These are phyloP conservation scores for Pseudococcus viburni DNA, from an alignment of 2,888 invertebrate species.

Conservation along the genomic window DNA sequence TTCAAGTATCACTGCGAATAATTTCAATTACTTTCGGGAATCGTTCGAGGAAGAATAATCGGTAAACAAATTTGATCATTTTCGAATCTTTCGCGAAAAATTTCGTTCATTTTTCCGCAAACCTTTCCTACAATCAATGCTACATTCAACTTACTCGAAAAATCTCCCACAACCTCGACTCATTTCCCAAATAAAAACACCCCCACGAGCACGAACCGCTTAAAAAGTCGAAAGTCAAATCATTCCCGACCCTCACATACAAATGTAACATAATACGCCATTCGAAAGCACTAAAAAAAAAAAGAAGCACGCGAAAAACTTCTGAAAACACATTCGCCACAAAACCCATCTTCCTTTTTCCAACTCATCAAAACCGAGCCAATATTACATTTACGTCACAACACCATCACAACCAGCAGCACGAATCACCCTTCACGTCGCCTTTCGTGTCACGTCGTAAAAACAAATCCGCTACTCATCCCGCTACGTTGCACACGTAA, in stretches of 20 bases:
- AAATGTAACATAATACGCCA: neutral
- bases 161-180: neutral
- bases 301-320: neutral
- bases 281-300: neutral
- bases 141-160: neutral
- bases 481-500: neutral
- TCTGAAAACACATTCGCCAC: neutral
- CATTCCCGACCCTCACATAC: neutral
- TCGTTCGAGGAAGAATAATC: neutral
- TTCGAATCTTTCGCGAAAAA: neutral
- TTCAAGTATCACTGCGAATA: neutral
- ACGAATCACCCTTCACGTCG: neutral
- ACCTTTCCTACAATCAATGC: neutral
- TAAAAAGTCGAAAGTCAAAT: neutral
- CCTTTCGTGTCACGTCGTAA: neutral
- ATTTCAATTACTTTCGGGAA: neutral
- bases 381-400: slow-evolving; percentile 16
- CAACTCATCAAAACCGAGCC: neutral
- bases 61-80: neutral
- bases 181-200: neutral
- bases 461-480: neutral
- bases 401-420: neutral
- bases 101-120: neutral
- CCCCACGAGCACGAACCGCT: neutral
- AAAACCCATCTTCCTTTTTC: neutral